A percentile compares a stretch with the other conserved stretches of the same genome.
Conservation (phyloP, 2,797 vertebrate genomes). For the Tapirus indicus region DNA sequence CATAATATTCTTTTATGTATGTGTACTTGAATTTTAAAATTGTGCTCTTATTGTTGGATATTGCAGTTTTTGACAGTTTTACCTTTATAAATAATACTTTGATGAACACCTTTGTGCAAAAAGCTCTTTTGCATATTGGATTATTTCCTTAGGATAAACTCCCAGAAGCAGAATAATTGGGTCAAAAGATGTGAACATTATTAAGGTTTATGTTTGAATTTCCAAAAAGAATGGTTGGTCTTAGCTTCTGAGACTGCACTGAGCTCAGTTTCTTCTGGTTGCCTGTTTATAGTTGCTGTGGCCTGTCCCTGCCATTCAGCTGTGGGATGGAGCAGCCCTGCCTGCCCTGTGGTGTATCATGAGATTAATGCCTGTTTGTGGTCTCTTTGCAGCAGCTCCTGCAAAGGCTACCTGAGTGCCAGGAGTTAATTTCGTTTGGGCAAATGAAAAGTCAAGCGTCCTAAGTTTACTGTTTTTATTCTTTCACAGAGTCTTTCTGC, state of each 20-base stretch:
- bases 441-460: not conserved
- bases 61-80: not conserved
- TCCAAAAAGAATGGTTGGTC: not conserved
- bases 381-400: not conserved
- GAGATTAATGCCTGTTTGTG: too few species aligned
- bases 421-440: too few species aligned
- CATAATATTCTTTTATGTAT: not conserved
- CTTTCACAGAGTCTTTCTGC: not conserved
- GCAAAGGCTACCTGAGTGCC: not conserved
- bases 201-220: not conserved
- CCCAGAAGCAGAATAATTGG: not conserved
- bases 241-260: not conserved
- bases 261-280: not conserved
- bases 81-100: not conserved
- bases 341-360: not conserved
- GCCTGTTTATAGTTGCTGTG: not conserved
- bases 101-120: not conserved
- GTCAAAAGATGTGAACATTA: not conserved
- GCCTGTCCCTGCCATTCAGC: not conserved
- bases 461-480: not conserved
- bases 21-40: constrained; percentile 40
- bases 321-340: not conserved
- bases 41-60: not conserved
- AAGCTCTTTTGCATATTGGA: not conserved
- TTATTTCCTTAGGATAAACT: constrained; percentile 20